A percentile compares a stretch with the other conserved stretches of the same genome.
Evolutionary conservation across 2,888 invertebrate genomes (phyloP).

Genomic region (Mystacides longicornis): DNA sequence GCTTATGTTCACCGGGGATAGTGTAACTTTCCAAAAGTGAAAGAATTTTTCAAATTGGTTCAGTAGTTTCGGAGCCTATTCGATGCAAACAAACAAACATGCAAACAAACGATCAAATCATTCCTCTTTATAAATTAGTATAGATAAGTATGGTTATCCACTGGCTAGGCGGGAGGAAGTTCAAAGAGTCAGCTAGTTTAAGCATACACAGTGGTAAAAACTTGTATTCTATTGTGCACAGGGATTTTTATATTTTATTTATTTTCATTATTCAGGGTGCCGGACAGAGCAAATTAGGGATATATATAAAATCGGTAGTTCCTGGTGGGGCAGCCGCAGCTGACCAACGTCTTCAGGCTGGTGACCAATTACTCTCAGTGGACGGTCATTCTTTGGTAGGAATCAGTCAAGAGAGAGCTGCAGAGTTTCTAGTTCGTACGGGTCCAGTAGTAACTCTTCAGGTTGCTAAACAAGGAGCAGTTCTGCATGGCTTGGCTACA

Average conservation of each 20-base stretch:
- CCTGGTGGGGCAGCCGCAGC: constrained; percentile 87
- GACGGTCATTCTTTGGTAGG: constrained; percentile 93
- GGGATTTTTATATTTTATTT: not conserved
- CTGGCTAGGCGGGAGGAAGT: too few relatives aligned
- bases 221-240: too few relatives aligned
- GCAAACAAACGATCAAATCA: too few relatives aligned
- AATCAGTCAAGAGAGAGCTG: constrained; percentile 83
- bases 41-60: too few relatives aligned
- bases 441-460: constrained; percentile 90
- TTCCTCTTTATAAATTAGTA: too few relatives aligned
- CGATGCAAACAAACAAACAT: too few relatives aligned
- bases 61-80: too few relatives aligned
- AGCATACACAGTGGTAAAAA: too few relatives aligned
- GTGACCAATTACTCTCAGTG: constrained; percentile 94
- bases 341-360: constrained; percentile 91
- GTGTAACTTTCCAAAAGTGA: too few relatives aligned
- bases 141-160: too few relatives aligned
- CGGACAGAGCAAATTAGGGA: constrained; percentile 69
- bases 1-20: too few relatives aligned
- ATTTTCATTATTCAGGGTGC: constrained; percentile 35
- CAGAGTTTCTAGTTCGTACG: constrained; percentile 90
- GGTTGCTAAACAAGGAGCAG: constrained; percentile 96
- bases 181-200: too few relatives aligned
- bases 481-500: constrained; percentile 92
- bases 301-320: constrained; percentile 98